A percentile compares a stretch with the other conserved stretches of the same genome.
Conservation (phyloP, 2,888 invertebrate species). For the Drosophila affinis region DNA sequence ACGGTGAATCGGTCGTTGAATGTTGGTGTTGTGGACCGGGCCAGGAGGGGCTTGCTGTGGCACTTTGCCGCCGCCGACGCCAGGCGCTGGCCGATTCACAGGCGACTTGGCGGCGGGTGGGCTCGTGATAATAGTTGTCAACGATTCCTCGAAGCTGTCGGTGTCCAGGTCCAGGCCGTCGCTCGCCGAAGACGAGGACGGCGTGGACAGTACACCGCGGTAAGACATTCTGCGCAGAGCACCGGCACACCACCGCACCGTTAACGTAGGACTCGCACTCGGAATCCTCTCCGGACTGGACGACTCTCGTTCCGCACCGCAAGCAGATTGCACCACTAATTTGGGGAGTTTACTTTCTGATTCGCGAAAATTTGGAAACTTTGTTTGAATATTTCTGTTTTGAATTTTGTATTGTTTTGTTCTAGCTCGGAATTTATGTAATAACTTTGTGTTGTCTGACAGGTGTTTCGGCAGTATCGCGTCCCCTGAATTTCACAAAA, state of each 20-base stretch:
- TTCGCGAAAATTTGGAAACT: neutral
- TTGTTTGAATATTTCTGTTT: neutral
- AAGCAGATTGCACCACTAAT: no score
- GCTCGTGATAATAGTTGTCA: slow-evolving; percentile 11
- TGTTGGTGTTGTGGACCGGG: neutral
- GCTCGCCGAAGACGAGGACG: slow-evolving; percentile 19
- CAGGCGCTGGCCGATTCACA: neutral
- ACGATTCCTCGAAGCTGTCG: slow-evolving; percentile 57
- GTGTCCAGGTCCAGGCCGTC: slow-evolving; percentile 48
- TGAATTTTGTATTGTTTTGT: neutral
- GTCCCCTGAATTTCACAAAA: neutral
- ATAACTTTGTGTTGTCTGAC: neutral
- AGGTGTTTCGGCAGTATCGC: neutral
- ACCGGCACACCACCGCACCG: neutral
- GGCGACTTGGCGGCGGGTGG: neutral
- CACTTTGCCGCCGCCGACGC: neutral
- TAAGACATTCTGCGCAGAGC: slow-evolving; percentile 52
- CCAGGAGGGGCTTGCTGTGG: neutral
- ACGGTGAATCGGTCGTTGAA: neutral
- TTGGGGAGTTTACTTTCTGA: no score
- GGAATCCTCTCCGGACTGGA: neutral
- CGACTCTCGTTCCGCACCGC: no score
- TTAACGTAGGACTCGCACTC: neutral
- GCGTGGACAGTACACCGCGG: slow-evolving; percentile 58
- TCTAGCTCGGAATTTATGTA: slow-evolving; percentile 1